A percentile compares a stretch with the other conserved stretches of the same genome.
These are phyloP conservation scores for Varanus komodoensis DNA, from an alignment of 2,113 vertebrate genomes.

Conservation along the genomic window DNA sequence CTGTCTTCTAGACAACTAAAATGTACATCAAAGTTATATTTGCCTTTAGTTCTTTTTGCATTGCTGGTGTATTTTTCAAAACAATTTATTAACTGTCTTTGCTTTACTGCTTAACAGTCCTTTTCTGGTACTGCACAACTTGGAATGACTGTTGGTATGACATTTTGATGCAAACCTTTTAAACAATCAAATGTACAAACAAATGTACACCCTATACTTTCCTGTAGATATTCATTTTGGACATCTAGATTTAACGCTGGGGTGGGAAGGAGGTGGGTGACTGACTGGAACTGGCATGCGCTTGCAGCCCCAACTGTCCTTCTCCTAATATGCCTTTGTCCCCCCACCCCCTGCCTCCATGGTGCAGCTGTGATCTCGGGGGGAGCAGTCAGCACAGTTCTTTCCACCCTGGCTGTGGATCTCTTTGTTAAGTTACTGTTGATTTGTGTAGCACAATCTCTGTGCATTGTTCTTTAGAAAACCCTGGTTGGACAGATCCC, in stretches of 20 bases:
- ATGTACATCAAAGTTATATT: neutral
- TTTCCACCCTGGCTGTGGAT: too few relatives aligned
- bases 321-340: too few relatives aligned
- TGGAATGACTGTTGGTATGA: neutral
- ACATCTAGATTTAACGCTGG: too few relatives aligned
- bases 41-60: neutral
- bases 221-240: too few relatives aligned
- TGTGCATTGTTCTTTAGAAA: neutral
- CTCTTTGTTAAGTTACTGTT: neutral
- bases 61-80: neutral
- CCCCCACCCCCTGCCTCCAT: too few relatives aligned
- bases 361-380: too few relatives aligned
- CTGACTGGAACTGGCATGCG: too few relatives aligned
- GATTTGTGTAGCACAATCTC: neutral
- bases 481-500: neutral
- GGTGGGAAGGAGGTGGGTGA: too few relatives aligned
- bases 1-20: neutral
- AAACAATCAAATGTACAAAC: neutral
- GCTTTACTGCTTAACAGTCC: neutral
- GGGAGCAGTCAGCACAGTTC: too few relatives aligned
- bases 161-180: neutral
- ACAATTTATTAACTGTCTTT: neutral
- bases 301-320: too few relatives aligned
- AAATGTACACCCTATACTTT: too few relatives aligned
- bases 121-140: neutral